Evolutionary conservation across 2,888 invertebrate species (phyloP).

Genomic region (Scaptomyza caliginosa): DNA sequence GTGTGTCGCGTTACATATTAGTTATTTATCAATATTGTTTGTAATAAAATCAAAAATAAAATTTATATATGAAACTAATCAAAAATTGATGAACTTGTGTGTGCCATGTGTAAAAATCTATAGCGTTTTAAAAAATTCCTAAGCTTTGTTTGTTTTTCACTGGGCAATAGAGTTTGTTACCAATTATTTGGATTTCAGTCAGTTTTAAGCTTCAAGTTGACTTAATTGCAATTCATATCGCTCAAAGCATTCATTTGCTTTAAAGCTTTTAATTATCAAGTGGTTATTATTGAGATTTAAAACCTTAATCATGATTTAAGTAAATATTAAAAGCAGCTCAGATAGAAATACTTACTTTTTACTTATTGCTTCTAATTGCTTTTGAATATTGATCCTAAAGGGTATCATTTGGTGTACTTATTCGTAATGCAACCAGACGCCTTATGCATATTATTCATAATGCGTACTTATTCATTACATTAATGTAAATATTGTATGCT

Average conservation of each 20-base stretch:
- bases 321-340: neutral
- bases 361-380: no score
- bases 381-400: neutral
- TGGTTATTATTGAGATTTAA: neutral
- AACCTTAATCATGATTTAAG: neutral
- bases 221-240: neutral
- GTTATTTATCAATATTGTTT: constrained; percentile 49
- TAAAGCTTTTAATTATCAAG: neutral
- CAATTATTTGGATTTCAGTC: neutral
- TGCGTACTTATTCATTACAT: constrained; percentile 31
- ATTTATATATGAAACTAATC: constrained; percentile 52
- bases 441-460: constrained; percentile 10
- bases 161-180: neutral
- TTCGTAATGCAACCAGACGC: neutral
- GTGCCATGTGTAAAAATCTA: constrained; percentile 43
- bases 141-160: constrained; percentile 58
- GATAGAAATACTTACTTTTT: neutral
- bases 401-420: neutral
- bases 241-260: neutral
- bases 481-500: constrained; percentile 14
- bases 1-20: constrained; percentile 50
- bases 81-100: constrained; percentile 52
- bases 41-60: constrained; percentile 72
- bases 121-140: constrained; percentile 49
- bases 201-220: neutral